Conservation (phyloP, 2,113 vertebrate genomes). For the Stomatorhinus ivindoensis region DNA sequence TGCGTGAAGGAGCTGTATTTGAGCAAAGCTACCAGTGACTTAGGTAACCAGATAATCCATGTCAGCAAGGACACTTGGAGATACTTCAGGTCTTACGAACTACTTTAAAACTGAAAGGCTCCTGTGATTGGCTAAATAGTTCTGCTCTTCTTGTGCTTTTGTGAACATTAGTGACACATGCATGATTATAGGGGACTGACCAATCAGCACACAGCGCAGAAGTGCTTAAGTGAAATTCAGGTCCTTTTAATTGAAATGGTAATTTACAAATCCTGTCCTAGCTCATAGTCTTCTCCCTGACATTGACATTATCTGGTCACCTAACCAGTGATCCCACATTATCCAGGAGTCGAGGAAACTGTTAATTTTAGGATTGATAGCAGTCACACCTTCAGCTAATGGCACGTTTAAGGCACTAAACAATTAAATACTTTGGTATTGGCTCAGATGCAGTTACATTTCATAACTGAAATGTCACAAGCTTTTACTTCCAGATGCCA, state of each 20-base stretch:
- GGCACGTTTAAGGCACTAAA: background rate
- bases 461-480: background rate
- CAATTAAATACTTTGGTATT: background rate
- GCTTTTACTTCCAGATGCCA: background rate
- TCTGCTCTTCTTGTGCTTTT: background rate
- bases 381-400: background rate
- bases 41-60: background rate
- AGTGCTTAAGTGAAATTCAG: background rate
- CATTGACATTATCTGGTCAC: background rate
- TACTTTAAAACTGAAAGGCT: background rate
- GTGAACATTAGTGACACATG: background rate
- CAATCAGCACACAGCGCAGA: background rate
- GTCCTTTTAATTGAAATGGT: background rate
- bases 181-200: background rate
- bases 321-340: background rate
- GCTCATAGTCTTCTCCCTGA: background rate
- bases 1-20: background rate
- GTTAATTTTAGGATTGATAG: background rate
- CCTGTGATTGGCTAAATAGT: too few relatives aligned
- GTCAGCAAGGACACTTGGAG: background rate
- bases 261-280: background rate
- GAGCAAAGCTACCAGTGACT: background rate
- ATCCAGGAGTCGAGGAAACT: background rate
- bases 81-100: background rate
- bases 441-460: background rate